Base-by-base conservation (phyloP, 2,888 invertebrate species). In the Microplitis manilae region DNA sequence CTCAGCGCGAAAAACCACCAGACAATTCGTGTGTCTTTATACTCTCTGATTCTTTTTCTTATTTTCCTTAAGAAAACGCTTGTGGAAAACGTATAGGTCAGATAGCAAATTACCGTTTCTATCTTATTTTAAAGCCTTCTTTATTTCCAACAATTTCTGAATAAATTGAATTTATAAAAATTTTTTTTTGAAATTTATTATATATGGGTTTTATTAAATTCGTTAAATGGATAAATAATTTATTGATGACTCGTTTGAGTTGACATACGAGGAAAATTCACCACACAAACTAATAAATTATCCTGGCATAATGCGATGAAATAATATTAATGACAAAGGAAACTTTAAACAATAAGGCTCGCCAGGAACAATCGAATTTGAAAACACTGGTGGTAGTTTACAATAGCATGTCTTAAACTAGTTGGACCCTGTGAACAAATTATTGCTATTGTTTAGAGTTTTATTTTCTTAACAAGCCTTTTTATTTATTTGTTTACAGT, bases 301-400 rank as follows among this genome's bases (percentile, higher is more conserved):
- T 50, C 85, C 76, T 76, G 76, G 80, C 80, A 87, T 86, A 87
- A 86, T 86, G 81, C 86, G 84, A 84, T 84, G 86, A 88, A 87
- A 89, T 89, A 89, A 89, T 89, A 89, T 88, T 89, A 88, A 89
- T 84, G 87, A 89, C 89, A 89, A 89, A 88, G 84, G 88, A 88
- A 89, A 89, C 86, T 89, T 89, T 85, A 84, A 85, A 89, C 89
- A 89, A 89, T 89, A 87, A 88, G 87, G 13, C 50, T 85, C 83
- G 78, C 77, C 74, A 77, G 78, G 86, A 86, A 89, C 89, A 89
- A 89, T 89, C 86, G 87, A 86, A 89, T 88, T 87, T 82, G 83
- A 77, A 82, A 80, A 79, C 79, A 40, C 77, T 60, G 65, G 13
- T 65, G 80, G 78, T 79, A 81, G 78, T 80, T 80, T 79, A 87